Evolutionary conservation across 2,888 invertebrate genomes (phyloP).

Genomic region (Caenorhabditis angaria): DNA sequence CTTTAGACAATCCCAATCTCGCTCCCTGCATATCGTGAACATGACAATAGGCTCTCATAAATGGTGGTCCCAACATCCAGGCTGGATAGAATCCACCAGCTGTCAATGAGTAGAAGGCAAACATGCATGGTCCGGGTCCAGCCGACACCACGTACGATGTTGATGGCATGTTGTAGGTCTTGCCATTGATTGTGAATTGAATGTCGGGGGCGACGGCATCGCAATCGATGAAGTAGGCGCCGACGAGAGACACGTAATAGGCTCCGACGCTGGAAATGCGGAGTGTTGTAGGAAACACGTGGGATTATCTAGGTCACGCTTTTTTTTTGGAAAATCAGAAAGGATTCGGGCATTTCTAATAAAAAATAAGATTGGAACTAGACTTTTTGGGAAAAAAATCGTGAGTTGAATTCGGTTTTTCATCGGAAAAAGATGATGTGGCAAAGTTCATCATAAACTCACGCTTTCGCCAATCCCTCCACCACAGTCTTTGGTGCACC

Average conservation of each 20-base stretch:
- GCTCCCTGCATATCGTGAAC: conserved; percentile 41
- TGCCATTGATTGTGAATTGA: conserved; percentile 58
- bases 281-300: background rate
- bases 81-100: conserved; percentile 57
- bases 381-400: too few relatives aligned
- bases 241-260: conserved; percentile 44
- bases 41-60: conserved; percentile 56
- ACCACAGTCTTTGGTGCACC: conserved; percentile 58
- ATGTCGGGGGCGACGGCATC: conserved; percentile 53
- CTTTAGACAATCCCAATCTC: conserved; percentile 34
- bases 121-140: conserved; percentile 56
- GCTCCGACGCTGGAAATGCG: conserved; percentile 55
- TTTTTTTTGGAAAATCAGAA: too few relatives aligned
- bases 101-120: conserved; percentile 53
- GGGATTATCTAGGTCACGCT: background rate
- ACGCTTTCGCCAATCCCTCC: conserved; percentile 45
- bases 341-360: too few relatives aligned
- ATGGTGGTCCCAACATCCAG: conserved; percentile 59
- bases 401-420: too few relatives aligned
- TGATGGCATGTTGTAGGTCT: conserved; percentile 49
- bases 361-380: too few relatives aligned
- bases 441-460: conserved; percentile 1
- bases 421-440: too few relatives aligned
- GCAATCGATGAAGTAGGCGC: conserved; percentile 59
- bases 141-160: conserved; percentile 52